phyloP scores from a whole-genome alignment of 2,113 vertebrate genomes.

The Cephalopholis sonnerati region DNA sequence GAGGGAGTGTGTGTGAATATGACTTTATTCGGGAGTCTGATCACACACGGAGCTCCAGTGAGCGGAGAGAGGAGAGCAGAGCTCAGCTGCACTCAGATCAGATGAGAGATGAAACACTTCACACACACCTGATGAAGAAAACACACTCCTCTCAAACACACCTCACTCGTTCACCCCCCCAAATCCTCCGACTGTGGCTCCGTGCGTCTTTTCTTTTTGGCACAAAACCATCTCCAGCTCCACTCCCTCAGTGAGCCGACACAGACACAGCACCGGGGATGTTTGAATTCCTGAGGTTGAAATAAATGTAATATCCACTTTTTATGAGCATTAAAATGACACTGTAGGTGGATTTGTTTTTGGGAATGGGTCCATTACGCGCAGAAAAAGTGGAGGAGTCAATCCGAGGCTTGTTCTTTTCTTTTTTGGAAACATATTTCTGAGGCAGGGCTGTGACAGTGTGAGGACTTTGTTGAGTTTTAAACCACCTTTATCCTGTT shows the following conservation, averaged over 20 bases:
- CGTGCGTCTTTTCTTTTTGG: not conserved
- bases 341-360: not conserved
- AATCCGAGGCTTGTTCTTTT: not conserved
- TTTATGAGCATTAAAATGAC: not conserved
- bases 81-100: conserved; percentile 12
- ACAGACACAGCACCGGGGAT: not conserved
- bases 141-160: not conserved
- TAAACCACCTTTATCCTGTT: not conserved
- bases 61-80: conserved; percentile 28
- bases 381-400: not conserved
- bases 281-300: not conserved
- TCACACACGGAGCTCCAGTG: conserved; percentile 68
- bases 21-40: conserved; percentile 67
- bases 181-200: not conserved
- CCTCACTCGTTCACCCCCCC: not conserved
- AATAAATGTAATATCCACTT: not conserved
- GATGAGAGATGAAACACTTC: not conserved
- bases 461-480: not conserved
- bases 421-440: not conserved
- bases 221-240: not conserved
- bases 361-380: not conserved
- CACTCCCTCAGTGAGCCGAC: not conserved
- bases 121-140: conserved; percentile 10
- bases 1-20: conserved; percentile 30
- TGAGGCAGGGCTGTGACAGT: not conserved